Base-by-base conservation (phyloP, 1,140 invertebrate genomes). In the Chelonus insularis region DNA sequence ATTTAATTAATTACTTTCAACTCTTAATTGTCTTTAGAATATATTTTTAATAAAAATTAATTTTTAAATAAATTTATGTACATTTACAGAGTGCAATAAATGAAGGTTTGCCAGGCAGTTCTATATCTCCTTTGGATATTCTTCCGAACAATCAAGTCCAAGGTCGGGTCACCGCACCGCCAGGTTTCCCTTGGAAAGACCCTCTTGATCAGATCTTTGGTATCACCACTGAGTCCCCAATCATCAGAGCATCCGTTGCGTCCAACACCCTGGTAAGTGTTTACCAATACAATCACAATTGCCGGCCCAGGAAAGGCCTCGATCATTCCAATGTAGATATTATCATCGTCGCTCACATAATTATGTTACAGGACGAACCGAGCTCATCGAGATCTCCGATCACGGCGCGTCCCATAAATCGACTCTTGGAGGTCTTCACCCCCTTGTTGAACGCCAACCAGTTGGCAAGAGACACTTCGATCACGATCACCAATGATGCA, bases 181-280 rank as follows among this genome's bases (percentile, higher is more conserved):
- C 77, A n/a, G 72, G 74, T 47, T 79, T 75, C 36, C 74, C 73
- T 18, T 82, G 78, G 78, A 75, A 73, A 57, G 76, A 82, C 71
- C 74, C 78, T 4, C 43, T 80, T 1, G 79, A 80, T 70, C 74
- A 77, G 65, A 79, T 81, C 56, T 80, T 82, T 52, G 78, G 78
- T 11, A 74, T 81, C 4, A 75, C 77, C 2, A 80, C 76, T 1
- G 64, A 72, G 57, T 71, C 68, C 12, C 70, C 77, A 5, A 11
- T 70, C 16, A 71, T 73, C 43, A 73, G 72, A 21, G 76, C 76
- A 47, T 80, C 79, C 6, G 71, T 79, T 16, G 68, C 77, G 55
- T 75, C 77, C 1, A 81, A 81, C 56, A 70, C 68, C 58, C 55
- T 79, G 52, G 78, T 79, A 63, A 56, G 71, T 74, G 50, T 48